These are phyloP conservation scores for Pseudopodoces humilis DNA, from an alignment of 2,113 vertebrate genomes.

Conservation along the genomic window DNA sequence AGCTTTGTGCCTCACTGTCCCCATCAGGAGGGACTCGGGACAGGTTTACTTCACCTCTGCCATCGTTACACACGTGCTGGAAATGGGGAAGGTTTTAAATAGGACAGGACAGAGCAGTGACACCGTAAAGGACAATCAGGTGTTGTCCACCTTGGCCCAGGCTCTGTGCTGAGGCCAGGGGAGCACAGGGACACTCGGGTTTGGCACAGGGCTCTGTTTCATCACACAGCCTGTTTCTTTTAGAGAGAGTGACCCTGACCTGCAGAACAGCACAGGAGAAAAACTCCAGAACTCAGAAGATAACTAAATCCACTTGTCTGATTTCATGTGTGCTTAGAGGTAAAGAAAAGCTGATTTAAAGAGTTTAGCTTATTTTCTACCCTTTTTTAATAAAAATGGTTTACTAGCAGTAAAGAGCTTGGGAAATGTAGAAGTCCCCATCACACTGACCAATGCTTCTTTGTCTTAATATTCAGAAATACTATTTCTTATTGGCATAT, in stretches of 20 bases:
- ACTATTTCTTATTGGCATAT: not conserved
- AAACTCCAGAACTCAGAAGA: not conserved
- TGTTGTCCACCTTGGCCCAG: not conserved
- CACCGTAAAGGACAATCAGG: not conserved
- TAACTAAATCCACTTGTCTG: not conserved
- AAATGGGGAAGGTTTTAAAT: not conserved
- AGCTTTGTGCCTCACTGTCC: not conserved
- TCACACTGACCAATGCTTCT: not conserved
- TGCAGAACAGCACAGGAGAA: not conserved
- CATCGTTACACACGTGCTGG: not conserved
- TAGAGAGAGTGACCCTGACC: not conserved
- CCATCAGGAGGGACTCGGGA: not conserved
- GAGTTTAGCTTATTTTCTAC: not conserved
- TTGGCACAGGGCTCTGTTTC: not conserved
- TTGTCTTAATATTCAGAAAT: not conserved
- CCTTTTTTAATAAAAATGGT: not conserved
- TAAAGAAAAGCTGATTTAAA: not conserved
- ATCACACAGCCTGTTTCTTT: not conserved
- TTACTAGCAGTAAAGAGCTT: not conserved
- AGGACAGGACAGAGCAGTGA: not conserved
- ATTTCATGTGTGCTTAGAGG: not conserved
- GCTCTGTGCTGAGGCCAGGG: not conserved
- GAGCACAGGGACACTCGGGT: not conserved
- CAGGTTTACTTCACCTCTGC: not conserved
- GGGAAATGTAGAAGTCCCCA: not conserved